A percentile compares a stretch with the other conserved stretches of the same genome.
These are phyloP conservation scores for Adelges cooleyi DNA, from an alignment of 1,140 invertebrate genomes.

Conservation along the genomic window DNA sequence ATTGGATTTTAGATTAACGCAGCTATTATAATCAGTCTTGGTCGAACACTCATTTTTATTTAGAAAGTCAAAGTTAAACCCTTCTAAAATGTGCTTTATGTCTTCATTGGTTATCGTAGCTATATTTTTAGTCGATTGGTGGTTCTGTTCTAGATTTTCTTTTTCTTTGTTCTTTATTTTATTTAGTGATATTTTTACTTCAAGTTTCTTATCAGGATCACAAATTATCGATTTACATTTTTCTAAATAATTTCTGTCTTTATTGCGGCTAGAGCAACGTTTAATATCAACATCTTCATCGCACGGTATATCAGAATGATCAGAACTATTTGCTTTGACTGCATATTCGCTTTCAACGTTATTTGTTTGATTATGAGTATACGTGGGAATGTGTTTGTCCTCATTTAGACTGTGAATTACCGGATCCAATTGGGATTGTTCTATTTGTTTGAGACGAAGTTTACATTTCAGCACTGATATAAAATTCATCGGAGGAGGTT, in stretches of 20 bases:
- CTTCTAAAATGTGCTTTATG: neutral
- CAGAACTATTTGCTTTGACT: neutral
- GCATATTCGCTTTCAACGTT: neutral
- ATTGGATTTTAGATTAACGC: neutral
- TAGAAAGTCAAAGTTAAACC: neutral
- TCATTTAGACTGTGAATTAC: neutral
- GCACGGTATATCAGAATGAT: neutral
- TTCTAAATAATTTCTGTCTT: neutral
- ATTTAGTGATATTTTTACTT: neutral
- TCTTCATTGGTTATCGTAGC: neutral
- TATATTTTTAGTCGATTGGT: neutral
- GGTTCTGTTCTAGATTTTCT: neutral
- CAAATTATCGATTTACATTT: neutral
- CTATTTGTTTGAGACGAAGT: neutral
- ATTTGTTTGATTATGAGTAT: neutral
- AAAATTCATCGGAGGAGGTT: neutral
- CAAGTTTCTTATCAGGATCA: neutral
- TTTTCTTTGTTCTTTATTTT: neutral
- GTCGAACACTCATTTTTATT: neutral
- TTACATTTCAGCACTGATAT: slow-evolving; percentile 11
- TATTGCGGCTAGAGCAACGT: neutral
- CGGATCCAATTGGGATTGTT: neutral
- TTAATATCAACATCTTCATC: neutral
- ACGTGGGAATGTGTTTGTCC: neutral
- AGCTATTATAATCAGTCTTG: neutral